Evolutionary conservation across 2,888 invertebrate species (phyloP), one percentile per base, ranked within the genome.

Genomic region (Achlya flavicornis): DNA sequence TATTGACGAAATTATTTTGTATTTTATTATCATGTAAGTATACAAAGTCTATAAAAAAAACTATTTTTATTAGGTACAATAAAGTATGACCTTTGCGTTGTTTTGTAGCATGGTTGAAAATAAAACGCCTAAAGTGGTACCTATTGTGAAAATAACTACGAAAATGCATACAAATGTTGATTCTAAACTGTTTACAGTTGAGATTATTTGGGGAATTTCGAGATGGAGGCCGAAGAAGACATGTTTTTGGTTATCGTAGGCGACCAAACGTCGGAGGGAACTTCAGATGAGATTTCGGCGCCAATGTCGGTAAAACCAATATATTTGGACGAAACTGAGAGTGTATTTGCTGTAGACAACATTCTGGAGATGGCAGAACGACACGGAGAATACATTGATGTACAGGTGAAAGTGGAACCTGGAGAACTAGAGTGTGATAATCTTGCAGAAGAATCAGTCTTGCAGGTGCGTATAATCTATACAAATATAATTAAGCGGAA

Each of bases 191-290:
- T 10, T 19, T 10, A 10, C 35, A 58, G 35, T 32, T 58, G n/a
- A 58, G 4, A 7, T 58, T 35, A 32, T 57, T 57, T 26, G 32
- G 19, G 2, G n/a, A n/a, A 64, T 38, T 43, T 32, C n/a, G 58
- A 65, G 16, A 80, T 82, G 79, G 80, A 80, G 38, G 68, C 75
- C 6, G 81, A 83, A 8, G 85, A 85, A 58, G 86, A 85, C 58
- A 77, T 80, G 71, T 70, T 83, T 69, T 70, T 87, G 64, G 77
- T 87, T 61, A 81, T 86, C 58, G 69, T 84, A 16, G 82, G 74
- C 5, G 80, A 86, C 59, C 74, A 75, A 38, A 63, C 67, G 46
- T 65, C 66, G 43, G 66, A 63, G 26, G 16, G n/a, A n/a, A 68
- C 10, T 26, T 78, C 78, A 79, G 77, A 78, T 57, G 41, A 80